Evolutionary conservation across 2,888 invertebrate species (phyloP), one percentile per base, ranked within the genome.

Genomic region (Lasioglossum lativentre): DNA sequence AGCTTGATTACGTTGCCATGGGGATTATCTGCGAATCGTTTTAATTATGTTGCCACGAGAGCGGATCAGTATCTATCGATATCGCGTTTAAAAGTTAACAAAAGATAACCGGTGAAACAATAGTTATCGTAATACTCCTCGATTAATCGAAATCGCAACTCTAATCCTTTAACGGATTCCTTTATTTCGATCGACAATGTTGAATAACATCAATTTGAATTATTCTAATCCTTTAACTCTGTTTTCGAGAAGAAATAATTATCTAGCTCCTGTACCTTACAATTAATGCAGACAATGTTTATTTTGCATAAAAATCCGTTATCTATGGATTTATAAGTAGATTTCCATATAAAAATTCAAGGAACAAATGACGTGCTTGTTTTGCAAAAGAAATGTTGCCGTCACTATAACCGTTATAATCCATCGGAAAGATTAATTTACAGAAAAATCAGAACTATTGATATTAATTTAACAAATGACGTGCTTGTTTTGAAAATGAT

Each of bases 31-130:
- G 2, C 10, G 66, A 19, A 8, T 19, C 19, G 8, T 66, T 19
- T 66, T 66, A 66, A 66, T 66, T 66, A 66, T 30, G 66, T 66
- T 8, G 30, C 16, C 34, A 19, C 66, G 66, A 34, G 34, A 23
- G 34, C 5, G 66, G 66, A 66, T 66, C 34, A 34, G 34, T 66
- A 66, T 66, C 66, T 66, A 10, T 66, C 16, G 66, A 66, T 66
- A 66, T 34, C 63, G 19, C 2, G 19, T 19, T 30, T 34, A 19
- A 66, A 66, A 66, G 30, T 34, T 4, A 66, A 66, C 6, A 2
- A 23, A 34, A 19, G 66, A 66, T 66, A 34, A 16, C 30, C 23
- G 3, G 19, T n/a, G 30, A 1, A 34, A 66, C 66, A 66, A 34
- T 66, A 66, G 66, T 66, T 63, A 30, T 34, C 66, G 66, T 34